Conservation (phyloP, 2,797 vertebrate species). For the Acanthornis magna region DNA sequence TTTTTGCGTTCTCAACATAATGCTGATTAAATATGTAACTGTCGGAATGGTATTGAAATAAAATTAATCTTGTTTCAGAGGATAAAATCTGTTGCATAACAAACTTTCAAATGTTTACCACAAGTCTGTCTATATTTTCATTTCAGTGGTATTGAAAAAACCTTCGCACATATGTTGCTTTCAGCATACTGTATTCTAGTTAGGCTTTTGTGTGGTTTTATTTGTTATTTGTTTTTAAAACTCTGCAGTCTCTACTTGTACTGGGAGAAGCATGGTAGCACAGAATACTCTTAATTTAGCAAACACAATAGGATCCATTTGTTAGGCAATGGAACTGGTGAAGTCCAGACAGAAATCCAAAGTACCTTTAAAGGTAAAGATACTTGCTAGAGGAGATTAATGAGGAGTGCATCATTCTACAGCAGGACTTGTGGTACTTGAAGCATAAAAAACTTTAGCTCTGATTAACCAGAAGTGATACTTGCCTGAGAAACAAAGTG, state of each 20-base stretch:
- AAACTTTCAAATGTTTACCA: slow-evolving; percentile 24
- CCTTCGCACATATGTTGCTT: background rate
- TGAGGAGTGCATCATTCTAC: background rate
- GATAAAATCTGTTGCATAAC: slow-evolving; percentile 13
- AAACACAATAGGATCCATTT: background rate
- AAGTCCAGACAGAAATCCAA: background rate
- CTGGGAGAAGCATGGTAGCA: background rate
- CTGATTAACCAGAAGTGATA: background rate
- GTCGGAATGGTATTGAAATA: background rate
- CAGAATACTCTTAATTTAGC: background rate
- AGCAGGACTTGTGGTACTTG: background rate
- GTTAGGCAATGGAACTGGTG: background rate
- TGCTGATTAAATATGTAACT: background rate
- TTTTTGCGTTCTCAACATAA: background rate
- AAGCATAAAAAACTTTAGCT: background rate
- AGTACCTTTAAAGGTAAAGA: background rate
- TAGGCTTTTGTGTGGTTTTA: background rate
- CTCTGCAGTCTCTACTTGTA: background rate
- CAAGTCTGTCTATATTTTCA: slow-evolving; percentile 25
- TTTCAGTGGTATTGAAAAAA: slow-evolving; percentile 2
- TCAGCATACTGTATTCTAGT: background rate
- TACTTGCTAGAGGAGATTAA: background rate
- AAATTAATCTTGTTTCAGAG: background rate
- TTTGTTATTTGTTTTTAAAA: background rate
- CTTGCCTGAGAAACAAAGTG: background rate